These are phyloP conservation scores for Leptopterna dolabrata DNA, from an alignment of 2,888 invertebrate species.

Conservation along the genomic window DNA sequence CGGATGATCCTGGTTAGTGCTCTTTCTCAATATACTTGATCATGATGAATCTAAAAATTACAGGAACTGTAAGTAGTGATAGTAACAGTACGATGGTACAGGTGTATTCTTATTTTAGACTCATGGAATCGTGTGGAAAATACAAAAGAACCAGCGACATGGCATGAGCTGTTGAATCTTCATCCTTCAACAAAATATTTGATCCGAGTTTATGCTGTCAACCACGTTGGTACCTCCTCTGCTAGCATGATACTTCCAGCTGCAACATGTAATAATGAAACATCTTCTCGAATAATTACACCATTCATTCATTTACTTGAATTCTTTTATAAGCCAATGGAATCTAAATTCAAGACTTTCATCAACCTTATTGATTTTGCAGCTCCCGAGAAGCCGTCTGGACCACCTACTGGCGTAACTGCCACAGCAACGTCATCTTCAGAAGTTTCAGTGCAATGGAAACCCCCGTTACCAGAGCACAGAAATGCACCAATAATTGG, in stretches of 20 bases:
- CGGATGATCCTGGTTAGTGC: constrained; percentile 42
- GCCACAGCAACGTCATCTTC: constrained; percentile 35
- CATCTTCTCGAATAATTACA: no score
- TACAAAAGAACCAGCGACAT: constrained; percentile 45
- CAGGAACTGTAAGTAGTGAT: no score
- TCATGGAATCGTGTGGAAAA: constrained; percentile 47
- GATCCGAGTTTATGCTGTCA: constrained; percentile 57
- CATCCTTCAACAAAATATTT: constrained; percentile 58
- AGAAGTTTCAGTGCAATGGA: constrained; percentile 54
- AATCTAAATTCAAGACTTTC: neutral
- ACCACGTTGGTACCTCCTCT: constrained; percentile 54
- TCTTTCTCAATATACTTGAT: neutral
- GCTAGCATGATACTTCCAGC: constrained; percentile 55
- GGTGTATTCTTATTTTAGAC: constrained; percentile 24
- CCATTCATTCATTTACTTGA: neutral
- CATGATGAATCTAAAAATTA: no score
- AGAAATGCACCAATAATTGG: constrained; percentile 58
- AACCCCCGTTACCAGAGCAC: constrained; percentile 55
- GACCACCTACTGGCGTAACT: constrained; percentile 53
- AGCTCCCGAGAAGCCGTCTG: constrained; percentile 58
- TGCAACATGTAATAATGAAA: constrained; percentile 50
- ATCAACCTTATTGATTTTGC: neutral
- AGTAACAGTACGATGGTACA: no score
- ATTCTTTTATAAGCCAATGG: neutral
- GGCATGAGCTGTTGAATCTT: constrained; percentile 53